Evolutionary conservation across 1,140 invertebrate genomes (phyloP), one percentile per base, ranked within the genome.

Genomic region (Neotoxoptera formosana): DNA sequence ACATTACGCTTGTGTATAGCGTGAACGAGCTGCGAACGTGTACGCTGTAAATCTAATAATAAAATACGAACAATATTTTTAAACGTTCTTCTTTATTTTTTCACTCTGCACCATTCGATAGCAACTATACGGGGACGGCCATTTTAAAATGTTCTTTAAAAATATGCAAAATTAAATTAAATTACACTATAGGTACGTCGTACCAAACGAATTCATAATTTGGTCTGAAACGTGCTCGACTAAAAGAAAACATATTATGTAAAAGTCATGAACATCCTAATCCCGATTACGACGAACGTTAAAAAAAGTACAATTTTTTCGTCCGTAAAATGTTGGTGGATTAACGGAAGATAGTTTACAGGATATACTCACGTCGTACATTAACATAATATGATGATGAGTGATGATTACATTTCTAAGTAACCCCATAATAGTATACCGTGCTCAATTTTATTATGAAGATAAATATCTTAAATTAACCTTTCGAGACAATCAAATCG

Each of bases 41-140:
- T 76, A n/a, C 14, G 14, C 6, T 1, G 60, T 76, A n/a, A 76
- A 76, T 76, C 14, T 76, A 76, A 76, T 76, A n/a, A 76, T 76
- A 76, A n/a, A 4, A 76, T 17, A 17, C n/a, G n/a, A n/a, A 76
- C 56, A 60, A 76, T 34, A 76, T 76, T 76, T 76, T n/a, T n/a
- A 67, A 67, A 67, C 21, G 4, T 76, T n/a, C 60, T 34, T 76
- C n/a, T 30, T 67, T 6, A 4, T 76, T 4, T 7, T 76, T 14
- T 17, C 14, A n/a, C n/a, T 76, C n/a, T 76, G 14, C 14, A 4
- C 60, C 6, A 0, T 76, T n/a, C n/a, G 14, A 14, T 67, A 0
- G 1, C n/a, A 0, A n/a, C 60, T 17, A 17, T n/a, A n/a, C 6
- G 6, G 14, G 14, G 1, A 17, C 30, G 6, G 1, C 4, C n/a